Base-by-base conservation (phyloP, 2,888 invertebrate species). In the Matsumyia berberina region DNA sequence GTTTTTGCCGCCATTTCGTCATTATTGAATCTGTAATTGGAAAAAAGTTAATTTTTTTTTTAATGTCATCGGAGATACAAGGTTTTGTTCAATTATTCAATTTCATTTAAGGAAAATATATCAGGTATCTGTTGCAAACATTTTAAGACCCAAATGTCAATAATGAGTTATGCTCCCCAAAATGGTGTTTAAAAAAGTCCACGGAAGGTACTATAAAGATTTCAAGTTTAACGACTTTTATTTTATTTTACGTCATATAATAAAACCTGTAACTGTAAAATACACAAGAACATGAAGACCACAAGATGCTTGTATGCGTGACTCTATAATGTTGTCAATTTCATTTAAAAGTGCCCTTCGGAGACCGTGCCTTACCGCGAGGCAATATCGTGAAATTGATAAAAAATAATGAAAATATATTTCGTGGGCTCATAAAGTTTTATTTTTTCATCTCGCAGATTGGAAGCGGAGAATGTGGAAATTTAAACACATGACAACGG, bases 1-100 rank as follows among this genome's bases (percentile, higher is more conserved):
- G 89, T 90, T 90, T 91, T 86, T 90, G 90, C 82, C 91, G 89
- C 91, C 92, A 91, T 91, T 90, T 91, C 88, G 90, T 89, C 91
- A 91, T 91, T 89, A 88, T 90, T 89, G 87, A 86, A 87, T 88
- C 91, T 90, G 88, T 5, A 88, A 89, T 35, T 15, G 51, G 49
- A 58, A 58, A 33, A 67, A 62, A 55, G 53, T 58, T 55, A 70
- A 58, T 42, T 58, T 37, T 29, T n/a, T 29, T 42, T 15, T 15
- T 7, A 7, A 5, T 8, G 0, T 17, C 42, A 15, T 42, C 7
- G 42, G 15, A 8, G 15, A 15, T 15, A 42, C n/a, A n/a, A n/a
- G n/a, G 42, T 15, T 8, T 6, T 12, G 5, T 2, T 37, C n/a
- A n/a, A n/a, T 11, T 37, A 37, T 37, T 46, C 19, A 46, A 46